Conservation (phyloP, 2,113 vertebrate genomes). For the Sterna hirundo region DNA sequence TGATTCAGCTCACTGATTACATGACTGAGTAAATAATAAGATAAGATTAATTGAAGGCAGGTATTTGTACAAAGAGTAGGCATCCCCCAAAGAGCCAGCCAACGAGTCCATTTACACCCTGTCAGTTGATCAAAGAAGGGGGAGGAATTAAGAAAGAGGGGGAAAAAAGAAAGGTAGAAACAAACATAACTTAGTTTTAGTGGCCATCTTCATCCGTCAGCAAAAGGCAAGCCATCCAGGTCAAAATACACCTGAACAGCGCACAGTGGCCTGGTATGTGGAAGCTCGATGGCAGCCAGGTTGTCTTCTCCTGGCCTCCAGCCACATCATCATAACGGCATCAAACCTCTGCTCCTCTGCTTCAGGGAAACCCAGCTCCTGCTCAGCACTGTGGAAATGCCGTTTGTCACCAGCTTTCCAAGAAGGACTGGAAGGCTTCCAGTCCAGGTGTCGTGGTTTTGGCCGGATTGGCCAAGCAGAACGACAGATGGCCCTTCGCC, state of each 20-base stretch:
- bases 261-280: background rate
- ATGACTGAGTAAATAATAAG: background rate
- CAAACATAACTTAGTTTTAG: background rate
- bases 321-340: background rate
- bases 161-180: background rate
- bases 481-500: no score
- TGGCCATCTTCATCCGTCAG: background rate
- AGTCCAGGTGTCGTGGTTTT: no score
- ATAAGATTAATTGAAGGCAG: background rate
- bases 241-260: background rate
- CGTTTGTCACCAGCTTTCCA: background rate
- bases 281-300: background rate
- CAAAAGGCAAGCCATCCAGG: background rate
- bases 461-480: no score
- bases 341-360: background rate
- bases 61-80: background rate
- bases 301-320: background rate
- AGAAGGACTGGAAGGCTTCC: background rate
- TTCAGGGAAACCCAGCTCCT: background rate
- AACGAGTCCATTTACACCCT: background rate
- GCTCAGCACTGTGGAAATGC: background rate
- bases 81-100: background rate
- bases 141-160: no score
- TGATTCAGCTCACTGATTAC: background rate
- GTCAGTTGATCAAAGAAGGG: background rate